Evolutionary conservation across 2,888 invertebrate genomes (phyloP), one percentile per base, ranked within the genome.

Genomic region (Tetropium fuscum): DNA sequence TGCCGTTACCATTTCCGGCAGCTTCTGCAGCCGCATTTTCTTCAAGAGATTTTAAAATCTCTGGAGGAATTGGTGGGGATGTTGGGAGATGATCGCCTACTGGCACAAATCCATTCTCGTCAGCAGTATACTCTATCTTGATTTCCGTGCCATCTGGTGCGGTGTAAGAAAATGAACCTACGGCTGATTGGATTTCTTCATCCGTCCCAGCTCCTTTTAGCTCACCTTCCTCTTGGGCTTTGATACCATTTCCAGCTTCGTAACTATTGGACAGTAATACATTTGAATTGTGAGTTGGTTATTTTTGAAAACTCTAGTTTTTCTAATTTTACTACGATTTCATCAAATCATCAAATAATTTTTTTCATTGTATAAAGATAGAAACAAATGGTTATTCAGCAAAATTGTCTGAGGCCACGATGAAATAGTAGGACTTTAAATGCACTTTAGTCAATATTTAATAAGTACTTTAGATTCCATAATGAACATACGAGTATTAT

Each of bases 131-230:
- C 69, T 86, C 87, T 2, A 88, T 85, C 60, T 85, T 82, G 75
- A 87, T 86, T 22, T 84, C 82, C 1, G 82, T 74, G 47, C 86
- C 87, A 70, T 88, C 86, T 45, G 87, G 87, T 2, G 88, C 90
- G 2, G 75, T 74, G 74, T 89, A 90, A 66, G 88, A 86, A 75
- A 86, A 90, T 76, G 87, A 89, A 0, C 90, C 90, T 36, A 81
- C 83, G 1, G 88, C 87, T 45, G 84, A 84, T 43, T 90, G 85
- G 0, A 87, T 88, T 60, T 87, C 87, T 2, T 84, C 84, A 11
- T 84, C 83, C 54, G 73, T 70, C 3, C 72, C 86, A 38, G 83
- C 78, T 72, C 83, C 82, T 79, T 64, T 69, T 18, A 86, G 84
- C 22, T 81, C 78, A 7, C 88, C 88, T 67, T 86, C 83, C 62